Percentiles rank a stretch among this genome's conserved stretches.
These are phyloP conservation scores for Galerucella nymphaeae DNA, from an alignment of 2,888 invertebrate genomes.

Conservation along the genomic window DNA sequence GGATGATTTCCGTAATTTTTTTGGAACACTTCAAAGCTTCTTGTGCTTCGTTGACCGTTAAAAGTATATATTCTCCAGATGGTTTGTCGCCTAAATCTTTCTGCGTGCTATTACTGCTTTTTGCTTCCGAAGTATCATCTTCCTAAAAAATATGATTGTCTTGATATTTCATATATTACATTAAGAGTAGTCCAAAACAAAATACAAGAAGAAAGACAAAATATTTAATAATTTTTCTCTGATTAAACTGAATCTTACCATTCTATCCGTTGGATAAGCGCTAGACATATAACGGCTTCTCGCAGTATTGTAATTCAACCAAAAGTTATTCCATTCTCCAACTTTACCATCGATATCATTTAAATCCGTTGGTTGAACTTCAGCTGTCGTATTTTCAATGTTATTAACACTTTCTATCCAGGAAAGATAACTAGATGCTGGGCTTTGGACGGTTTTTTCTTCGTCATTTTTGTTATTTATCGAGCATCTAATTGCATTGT, in stretches of 20 bases:
- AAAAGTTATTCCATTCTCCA: slow-evolving; percentile 66
- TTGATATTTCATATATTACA: too few relatives aligned
- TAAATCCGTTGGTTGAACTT: slow-evolving; percentile 38
- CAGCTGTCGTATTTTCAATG: slow-evolving; percentile 9
- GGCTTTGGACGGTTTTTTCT: slow-evolving; percentile 57
- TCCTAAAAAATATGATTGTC: slow-evolving; percentile 38
- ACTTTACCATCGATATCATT: slow-evolving; percentile 59
- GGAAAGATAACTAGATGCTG: slow-evolving; percentile 62
- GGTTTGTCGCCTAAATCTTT: slow-evolving; percentile 59
- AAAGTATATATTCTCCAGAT: slow-evolving; percentile 51
- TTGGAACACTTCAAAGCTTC: slow-evolving; percentile 62
- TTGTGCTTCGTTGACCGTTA: slow-evolving; percentile 60
- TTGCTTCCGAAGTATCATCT: slow-evolving; percentile 60
- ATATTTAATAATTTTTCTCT: not conserved
- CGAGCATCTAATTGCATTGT: slow-evolving; percentile 49
- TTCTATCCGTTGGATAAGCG: slow-evolving; percentile 52
- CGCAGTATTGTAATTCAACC: slow-evolving; percentile 64
- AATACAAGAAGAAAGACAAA: too few relatives aligned
- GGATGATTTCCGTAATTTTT: slow-evolving; percentile 62
- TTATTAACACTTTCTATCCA: slow-evolving; percentile 63
- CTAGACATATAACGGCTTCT: slow-evolving; percentile 61
- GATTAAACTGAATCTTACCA: slow-evolving; percentile 38
- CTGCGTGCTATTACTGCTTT: slow-evolving; percentile 62
- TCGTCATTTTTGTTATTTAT: slow-evolving; percentile 48
- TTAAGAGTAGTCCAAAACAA: too few relatives aligned